Conservation (phyloP, 2,797 vertebrate species). For the Semotilus atromaculatus region DNA sequence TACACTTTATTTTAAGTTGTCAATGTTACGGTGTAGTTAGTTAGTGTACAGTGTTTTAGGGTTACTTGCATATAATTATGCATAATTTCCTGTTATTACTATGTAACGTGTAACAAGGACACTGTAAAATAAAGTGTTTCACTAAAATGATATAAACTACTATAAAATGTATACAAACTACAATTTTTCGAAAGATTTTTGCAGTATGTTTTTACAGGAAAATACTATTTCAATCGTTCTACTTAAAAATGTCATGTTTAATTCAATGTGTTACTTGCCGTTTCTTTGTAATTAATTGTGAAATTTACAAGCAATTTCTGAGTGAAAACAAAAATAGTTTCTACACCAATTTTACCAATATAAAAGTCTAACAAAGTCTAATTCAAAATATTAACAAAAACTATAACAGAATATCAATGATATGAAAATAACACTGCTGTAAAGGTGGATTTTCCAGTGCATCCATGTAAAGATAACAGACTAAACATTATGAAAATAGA, state of each 20-base stretch:
- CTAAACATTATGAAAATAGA: neutral
- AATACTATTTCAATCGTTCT: too few relatives aligned
- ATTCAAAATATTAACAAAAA: neutral
- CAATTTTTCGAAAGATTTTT: too few relatives aligned
- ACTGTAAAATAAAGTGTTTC: too few relatives aligned
- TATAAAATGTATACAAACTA: neutral
- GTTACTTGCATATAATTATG: too few relatives aligned
- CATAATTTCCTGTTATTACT: too few relatives aligned
- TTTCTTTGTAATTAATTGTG: neutral
- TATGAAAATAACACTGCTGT: neutral
- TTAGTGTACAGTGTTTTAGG: too few relatives aligned
- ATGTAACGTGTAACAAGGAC: too few relatives aligned
- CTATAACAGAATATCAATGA: neutral
- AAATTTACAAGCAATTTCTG: neutral
- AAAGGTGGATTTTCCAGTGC: neutral
- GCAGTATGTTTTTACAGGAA: too few relatives aligned
- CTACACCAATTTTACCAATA: neutral
- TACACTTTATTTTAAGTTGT: too few relatives aligned
- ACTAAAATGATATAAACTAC: neutral
- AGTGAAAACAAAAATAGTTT: neutral
- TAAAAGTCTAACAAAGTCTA: neutral
- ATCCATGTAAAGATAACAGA: neutral
- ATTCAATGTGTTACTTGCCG: neutral
- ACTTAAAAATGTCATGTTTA: neutral
- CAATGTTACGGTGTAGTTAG: too few relatives aligned